phyloP scores from a whole-genome alignment of 1,140 invertebrate genomes.

The Venustaconcha ellipsiformis region DNA sequence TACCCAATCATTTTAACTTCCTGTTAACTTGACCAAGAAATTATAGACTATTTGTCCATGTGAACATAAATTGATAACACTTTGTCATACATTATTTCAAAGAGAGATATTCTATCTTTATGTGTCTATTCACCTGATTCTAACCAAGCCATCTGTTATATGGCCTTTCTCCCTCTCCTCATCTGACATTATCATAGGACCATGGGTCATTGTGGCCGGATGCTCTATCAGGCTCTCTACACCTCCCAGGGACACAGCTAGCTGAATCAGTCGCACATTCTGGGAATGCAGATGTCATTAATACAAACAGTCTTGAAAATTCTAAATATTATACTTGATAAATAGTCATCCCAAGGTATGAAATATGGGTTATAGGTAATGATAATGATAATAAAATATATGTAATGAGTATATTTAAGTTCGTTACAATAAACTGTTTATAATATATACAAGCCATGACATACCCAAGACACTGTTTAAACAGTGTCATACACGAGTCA shows the following conservation, averaged over 20 bases:
- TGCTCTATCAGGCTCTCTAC: slow-evolving; percentile 86
- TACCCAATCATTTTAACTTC: too few relatives aligned
- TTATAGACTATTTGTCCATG: too few relatives aligned
- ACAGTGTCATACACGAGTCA: too few relatives aligned
- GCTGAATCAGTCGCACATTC: slow-evolving; percentile 72
- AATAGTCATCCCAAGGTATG: not conserved
- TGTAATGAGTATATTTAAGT: not conserved
- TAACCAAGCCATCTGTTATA: slow-evolving; percentile 86
- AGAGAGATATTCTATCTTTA: too few relatives aligned
- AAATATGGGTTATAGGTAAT: not conserved
- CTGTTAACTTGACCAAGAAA: too few relatives aligned
- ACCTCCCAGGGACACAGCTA: slow-evolving; percentile 95
- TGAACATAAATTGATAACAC: too few relatives aligned
- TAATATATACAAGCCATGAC: too few relatives aligned
- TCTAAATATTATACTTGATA: not conserved
- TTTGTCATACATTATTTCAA: too few relatives aligned
- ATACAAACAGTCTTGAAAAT: not conserved
- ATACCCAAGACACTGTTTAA: too few relatives aligned
- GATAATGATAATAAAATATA: not conserved
- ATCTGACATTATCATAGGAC: slow-evolving; percentile 69
- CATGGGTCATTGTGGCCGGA: slow-evolving; percentile 70
- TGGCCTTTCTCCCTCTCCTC: slow-evolving; percentile 80
- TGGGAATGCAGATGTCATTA: slow-evolving; percentile 18
- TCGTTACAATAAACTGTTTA: too few relatives aligned
- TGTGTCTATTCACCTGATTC: slow-evolving; percentile 73